Base-by-base conservation (phyloP, 2,888 invertebrate species). In the Limenitis camilla region DNA sequence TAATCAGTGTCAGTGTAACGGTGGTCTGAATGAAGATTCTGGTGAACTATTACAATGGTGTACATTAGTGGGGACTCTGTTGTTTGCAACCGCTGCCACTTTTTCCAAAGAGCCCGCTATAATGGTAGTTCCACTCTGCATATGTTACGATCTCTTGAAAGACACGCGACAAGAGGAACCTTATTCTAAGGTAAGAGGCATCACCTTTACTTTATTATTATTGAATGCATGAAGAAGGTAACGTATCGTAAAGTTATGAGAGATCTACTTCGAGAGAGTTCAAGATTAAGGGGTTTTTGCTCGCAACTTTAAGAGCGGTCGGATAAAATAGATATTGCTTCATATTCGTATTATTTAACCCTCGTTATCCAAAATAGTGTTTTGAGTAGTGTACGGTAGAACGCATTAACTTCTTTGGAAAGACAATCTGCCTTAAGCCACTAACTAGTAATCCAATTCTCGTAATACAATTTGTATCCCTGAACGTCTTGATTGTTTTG, bases 31-130 rank as follows among this genome's bases (percentile, higher is more conserved):
- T 81, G 82, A 78, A 61, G 81, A 84, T 66, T 69, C 78, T 53
- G 70, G 82, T 74, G 88, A 82, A 72, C 73, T 81, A 63, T 67
- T 81, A 69, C 83, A 81, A 74, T 86, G 86, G 87, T 65, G 90
- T 62, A 92, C 91, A 64, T 82, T 95, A 66, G 84, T 88, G 49
- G 81, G 90, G 59, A 89, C 91, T 58, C 78, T 92, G 64, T 62
- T 91, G 74, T 80, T 93, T 60, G 93, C 96, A 35, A 87, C 92
- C 40, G 92, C 94, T 41, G 95, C 96, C 60, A 94, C 97, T 85
- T 89, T 98, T 64, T 96, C 96, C 87, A 98, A 98, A 87, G 98
- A 98, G 85, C 97, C 97, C 47, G 98, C 97, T 49, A 92, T 98
- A 71, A 96, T 96, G 62, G 96, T 97, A 57, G 87, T 98, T 68